phyloP scores from a whole-genome alignment of 2,113 vertebrate species.

The Copsychus sechellarum region DNA sequence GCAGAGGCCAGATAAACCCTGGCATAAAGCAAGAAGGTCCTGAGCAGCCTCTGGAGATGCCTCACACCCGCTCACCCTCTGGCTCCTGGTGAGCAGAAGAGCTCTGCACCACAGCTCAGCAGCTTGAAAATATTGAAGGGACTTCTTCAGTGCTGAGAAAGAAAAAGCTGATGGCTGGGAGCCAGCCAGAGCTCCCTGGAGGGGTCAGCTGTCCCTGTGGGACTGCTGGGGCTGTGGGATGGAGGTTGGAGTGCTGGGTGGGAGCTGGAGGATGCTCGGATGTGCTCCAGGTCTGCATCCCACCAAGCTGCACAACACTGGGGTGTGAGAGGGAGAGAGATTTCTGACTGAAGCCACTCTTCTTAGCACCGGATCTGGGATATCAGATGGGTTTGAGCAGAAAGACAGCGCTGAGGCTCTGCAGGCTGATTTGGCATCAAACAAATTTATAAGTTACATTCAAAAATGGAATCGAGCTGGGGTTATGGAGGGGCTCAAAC shows the following conservation, averaged over 20 bases:
- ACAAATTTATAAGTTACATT: not conserved
- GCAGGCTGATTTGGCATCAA: not conserved
- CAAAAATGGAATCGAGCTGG: not conserved
- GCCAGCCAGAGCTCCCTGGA: not conserved
- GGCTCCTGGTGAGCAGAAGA: rapidly evolving
- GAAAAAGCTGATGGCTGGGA: not conserved
- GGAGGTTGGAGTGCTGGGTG: rapidly evolving
- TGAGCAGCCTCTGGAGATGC: not conserved
- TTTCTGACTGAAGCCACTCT: not conserved
- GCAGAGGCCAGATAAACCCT: not conserved
- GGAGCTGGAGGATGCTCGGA: not conserved
- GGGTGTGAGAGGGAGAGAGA: not conserved
- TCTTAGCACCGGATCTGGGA: not conserved
- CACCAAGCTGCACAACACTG: not conserved
- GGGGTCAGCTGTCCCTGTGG: rapidly evolving
- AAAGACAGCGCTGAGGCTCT: not conserved
- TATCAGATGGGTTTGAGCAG: not conserved
- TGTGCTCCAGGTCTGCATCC: not conserved
- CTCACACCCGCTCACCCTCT: rapidly evolving
- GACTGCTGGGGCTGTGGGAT: rapidly evolving
- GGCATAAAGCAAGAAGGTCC: rapidly evolving
- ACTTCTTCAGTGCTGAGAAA: not conserved
- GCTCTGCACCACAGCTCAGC: not conserved
- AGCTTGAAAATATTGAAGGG: not conserved
- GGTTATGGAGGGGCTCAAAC: not conserved